Evolutionary conservation across 2,888 invertebrate species (phyloP).

Genomic region (Hyposoter dolosus): DNA sequence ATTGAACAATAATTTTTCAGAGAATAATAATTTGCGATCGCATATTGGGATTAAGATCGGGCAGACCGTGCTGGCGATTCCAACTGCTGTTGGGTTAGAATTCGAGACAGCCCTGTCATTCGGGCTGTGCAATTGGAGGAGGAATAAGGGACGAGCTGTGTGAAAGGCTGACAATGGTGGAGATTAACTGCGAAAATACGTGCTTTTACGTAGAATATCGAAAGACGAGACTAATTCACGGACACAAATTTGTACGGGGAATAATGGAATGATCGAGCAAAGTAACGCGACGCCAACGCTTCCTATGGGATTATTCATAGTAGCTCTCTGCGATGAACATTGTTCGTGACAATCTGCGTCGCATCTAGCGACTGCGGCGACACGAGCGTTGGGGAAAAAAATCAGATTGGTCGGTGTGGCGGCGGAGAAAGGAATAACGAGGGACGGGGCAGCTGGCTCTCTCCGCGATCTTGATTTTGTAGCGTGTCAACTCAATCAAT

Average conservation of each 20-base stretch:
- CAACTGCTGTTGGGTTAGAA: neutral
- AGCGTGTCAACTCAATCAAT: neutral
- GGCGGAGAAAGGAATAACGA: constrained; percentile 36
- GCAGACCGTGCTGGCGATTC: neutral
- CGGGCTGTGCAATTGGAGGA: neutral
- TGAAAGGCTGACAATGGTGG: constrained; percentile 35
- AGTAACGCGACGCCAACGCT: constrained; percentile 56
- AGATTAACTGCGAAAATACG: constrained; percentile 64
- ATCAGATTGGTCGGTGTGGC: constrained; percentile 26
- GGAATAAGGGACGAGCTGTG: neutral
- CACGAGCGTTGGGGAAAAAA: constrained; percentile 35
- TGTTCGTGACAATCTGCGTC: constrained; percentile 36
- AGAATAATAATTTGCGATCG: neutral
- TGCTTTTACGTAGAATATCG: constrained; percentile 54
- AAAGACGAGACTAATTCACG: constrained; percentile 47
- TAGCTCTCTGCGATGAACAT: constrained; percentile 8
- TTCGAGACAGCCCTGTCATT: neutral
- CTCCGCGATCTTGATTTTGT: neutral
- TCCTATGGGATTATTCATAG: constrained; percentile 23
- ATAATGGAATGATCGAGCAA: neutral
- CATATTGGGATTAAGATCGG: neutral
- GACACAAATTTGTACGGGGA: neutral
- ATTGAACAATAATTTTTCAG: no score
- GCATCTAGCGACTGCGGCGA: constrained; percentile 25
- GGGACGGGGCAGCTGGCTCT: neutral